Percentiles rank a stretch among this genome's conserved stretches.
These are phyloP conservation scores for Papilio machaon DNA, from an alignment of 1,140 invertebrate species.

Conservation along the genomic window DNA sequence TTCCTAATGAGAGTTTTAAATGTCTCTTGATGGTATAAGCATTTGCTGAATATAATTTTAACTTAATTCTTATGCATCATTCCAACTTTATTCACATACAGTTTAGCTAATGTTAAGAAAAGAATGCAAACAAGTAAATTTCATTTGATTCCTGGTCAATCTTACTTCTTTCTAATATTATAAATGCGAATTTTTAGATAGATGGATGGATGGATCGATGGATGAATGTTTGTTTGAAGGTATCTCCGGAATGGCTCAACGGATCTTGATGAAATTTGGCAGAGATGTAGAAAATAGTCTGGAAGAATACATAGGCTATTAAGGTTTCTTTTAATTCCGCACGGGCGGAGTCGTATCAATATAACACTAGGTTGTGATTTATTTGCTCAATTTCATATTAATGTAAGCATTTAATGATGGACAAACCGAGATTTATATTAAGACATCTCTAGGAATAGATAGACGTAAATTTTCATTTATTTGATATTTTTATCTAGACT, in stretches of 20 bases:
- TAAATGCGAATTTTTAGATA: no score
- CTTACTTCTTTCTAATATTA: no score
- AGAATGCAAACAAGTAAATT: background rate
- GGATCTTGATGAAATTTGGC: no score
- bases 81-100: background rate
- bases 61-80: background rate
- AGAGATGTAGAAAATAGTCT: no score
- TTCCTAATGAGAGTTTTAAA: conserved; percentile 32
- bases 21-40: conserved; percentile 12
- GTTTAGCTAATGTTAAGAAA: background rate
- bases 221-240: no score
- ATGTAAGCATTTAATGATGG: background rate
- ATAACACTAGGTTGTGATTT: background rate
- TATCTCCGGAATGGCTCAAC: no score
- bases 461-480: conserved; percentile 4
- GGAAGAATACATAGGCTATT: no score
- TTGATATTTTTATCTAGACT: background rate
- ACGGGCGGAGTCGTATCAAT: background rate
- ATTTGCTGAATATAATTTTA: background rate
- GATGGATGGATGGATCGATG: no score
- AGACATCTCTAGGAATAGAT: background rate
- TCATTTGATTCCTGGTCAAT: background rate
- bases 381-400: background rate
- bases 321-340: no score
- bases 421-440: background rate